Base-by-base conservation (phyloP, 1,140 invertebrate species). In the Telenomus remus region DNA sequence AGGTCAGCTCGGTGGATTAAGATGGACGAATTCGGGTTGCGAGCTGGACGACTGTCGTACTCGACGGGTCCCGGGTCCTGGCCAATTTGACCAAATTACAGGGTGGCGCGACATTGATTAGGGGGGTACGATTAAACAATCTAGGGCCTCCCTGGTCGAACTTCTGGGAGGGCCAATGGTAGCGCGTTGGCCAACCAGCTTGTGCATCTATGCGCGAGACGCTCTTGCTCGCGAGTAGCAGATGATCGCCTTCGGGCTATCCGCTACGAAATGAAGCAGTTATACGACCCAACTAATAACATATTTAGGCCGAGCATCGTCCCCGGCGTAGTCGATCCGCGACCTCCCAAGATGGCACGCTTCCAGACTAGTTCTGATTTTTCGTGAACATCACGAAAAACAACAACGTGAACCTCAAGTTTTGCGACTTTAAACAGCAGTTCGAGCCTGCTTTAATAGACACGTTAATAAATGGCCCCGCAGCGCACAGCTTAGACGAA, bases 241-340 rank as follows among this genome's bases (percentile, higher is more conserved):
- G 84, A 85, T 81, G 84, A 85, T 85, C 82, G 78, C 83, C 85
- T 80, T 81, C 78, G 55, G 83, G 85, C 79, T 75, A 82, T 81
- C 78, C 78, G 75, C 81, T 74, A 78, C 78, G 78, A 86, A 84
- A 86, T 86, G 84, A 86, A 86, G 84, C 84, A 81, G 84, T 86
- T 86, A 86, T 85, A 86, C 83, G 83, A 84, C 81, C 82, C 80
- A 83, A 81, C 83, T 86, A 86, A 86, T 86, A 86, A 86, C 84
- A 86, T 86, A 86, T 86, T 86, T 86, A 85, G 83, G 81, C 78
- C 72, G 61, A 78, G 57, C 71, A 76, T 70, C 78, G 78, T 79
- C 81, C 71, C 78, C 79, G 68, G 72, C 68, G 69, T 56, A 73
- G 60, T 69, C 74, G 55, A 66, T 78, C 53, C 82, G 79, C 84